Conservation (phyloP, 2,888 invertebrate genomes). For the Syritta pipiens region DNA sequence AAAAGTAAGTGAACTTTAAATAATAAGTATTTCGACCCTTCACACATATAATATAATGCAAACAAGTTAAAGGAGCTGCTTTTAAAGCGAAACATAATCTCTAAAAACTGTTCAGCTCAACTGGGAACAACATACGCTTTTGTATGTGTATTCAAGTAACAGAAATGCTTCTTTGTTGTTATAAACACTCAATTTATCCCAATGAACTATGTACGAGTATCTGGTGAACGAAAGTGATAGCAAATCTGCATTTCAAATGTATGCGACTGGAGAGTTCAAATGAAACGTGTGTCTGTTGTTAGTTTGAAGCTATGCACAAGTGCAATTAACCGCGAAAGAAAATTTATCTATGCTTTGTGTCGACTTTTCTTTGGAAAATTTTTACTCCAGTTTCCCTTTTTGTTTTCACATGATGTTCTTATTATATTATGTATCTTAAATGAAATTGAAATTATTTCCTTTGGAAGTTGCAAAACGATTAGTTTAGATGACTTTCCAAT, state of each 20-base stretch:
- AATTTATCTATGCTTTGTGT: constrained; percentile 32
- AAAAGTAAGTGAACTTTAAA: too few species aligned
- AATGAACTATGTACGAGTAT: constrained; percentile 28
- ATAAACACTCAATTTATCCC: constrained; percentile 24
- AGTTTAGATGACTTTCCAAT: too few species aligned
- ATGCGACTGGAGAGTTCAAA: constrained; percentile 40
- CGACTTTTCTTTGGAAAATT: constrained; percentile 39
- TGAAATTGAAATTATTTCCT: constrained; percentile 47
- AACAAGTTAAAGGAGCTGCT: constrained; percentile 1
- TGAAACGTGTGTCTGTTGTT: constrained; percentile 32
- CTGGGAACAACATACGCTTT: too few species aligned
- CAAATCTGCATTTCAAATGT: constrained; percentile 49
- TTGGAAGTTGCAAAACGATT: too few species aligned
- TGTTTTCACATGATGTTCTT: constrained; percentile 11
- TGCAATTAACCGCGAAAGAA: constrained; percentile 49
- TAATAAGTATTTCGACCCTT: too few species aligned
- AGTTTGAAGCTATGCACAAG: constrained; percentile 17
- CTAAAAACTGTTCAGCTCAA: too few species aligned
- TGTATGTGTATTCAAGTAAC: too few species aligned
- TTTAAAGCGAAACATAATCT: constrained; percentile 32
- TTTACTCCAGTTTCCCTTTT: constrained; percentile 30
- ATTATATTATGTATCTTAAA: constrained; percentile 40
- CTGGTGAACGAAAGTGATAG: constrained; percentile 40
- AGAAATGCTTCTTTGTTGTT: constrained; percentile 21
- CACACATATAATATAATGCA: too few species aligned